Conservation (phyloP, 2,797 vertebrate species). For the Acanthurus tractus region DNA sequence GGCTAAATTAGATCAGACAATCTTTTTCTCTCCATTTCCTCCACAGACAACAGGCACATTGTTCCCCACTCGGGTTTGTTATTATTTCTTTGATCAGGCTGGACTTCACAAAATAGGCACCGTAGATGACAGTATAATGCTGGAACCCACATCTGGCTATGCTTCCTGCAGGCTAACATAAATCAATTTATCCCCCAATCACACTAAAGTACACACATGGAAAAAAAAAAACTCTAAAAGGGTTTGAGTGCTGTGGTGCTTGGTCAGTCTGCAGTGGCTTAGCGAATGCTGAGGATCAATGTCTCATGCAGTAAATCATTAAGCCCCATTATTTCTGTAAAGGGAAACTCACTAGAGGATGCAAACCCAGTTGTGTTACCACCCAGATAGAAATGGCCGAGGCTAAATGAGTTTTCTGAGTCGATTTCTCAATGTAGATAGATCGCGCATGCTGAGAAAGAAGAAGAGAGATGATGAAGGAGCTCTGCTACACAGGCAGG, state of each 20-base stretch:
- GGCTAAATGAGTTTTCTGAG: conserved; percentile 66
- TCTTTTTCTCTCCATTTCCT: conserved; percentile 71
- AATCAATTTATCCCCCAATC: conserved; percentile 51
- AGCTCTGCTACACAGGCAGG: conserved; percentile 47
- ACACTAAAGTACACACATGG: conserved; percentile 23
- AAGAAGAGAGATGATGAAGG: conserved; percentile 42
- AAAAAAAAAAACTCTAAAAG: conserved; percentile 38
- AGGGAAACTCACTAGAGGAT: conserved; percentile 54
- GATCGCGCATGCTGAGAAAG: conserved; percentile 55
- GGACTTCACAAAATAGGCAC: conserved; percentile 44
- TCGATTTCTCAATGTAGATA: conserved; percentile 64
- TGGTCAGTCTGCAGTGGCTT: conserved; percentile 44
- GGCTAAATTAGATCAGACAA: conserved; percentile 79
- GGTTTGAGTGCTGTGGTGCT: conserved; percentile 47
- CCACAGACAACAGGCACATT: conserved; percentile 59
- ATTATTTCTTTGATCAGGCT: conserved; percentile 58
- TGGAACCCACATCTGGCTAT: conserved; percentile 1
- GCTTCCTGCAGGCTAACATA: conserved; percentile 9
- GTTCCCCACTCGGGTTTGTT: conserved; percentile 50
- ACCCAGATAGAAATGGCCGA: conserved; percentile 39
- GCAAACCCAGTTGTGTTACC: conserved; percentile 49
- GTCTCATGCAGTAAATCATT: conserved; percentile 63
- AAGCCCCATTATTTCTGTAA: conserved; percentile 74
- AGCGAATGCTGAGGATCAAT: conserved; percentile 62
- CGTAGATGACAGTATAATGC: conserved; percentile 44